phyloP scores from a whole-genome alignment of 2,888 invertebrate genomes.

The Escarpia spicata region DNA sequence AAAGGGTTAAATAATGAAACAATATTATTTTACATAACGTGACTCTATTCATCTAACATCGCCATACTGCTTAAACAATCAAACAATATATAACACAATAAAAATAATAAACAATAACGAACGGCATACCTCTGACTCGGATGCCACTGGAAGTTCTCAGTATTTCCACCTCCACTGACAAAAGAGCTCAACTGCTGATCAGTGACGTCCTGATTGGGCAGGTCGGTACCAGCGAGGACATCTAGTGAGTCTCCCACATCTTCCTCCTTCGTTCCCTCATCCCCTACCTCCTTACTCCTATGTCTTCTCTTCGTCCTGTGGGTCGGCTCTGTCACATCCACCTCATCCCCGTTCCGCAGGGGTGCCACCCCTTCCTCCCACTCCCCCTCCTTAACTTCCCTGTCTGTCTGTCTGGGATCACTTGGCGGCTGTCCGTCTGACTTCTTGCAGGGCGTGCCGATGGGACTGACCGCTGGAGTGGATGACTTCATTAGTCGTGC shows the following conservation, averaged over 20 bases:
- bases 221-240: not conserved
- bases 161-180: constrained; percentile 28
- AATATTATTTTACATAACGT: too few species aligned
- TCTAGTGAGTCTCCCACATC: not conserved
- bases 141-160: constrained; percentile 13
- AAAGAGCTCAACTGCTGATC: constrained; percentile 22
- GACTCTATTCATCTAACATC: too few species aligned
- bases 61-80: too few species aligned
- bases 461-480: constrained; percentile 37
- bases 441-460: constrained; percentile 28
- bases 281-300: not conserved
- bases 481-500: constrained; percentile 28
- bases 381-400: constrained; percentile 14
- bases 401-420: not conserved
- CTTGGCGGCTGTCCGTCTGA: not conserved
- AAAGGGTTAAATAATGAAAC: too few species aligned
- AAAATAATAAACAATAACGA: not conserved
- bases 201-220: not conserved
- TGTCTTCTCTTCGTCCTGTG: not conserved
- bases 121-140: not conserved
- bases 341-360: not conserved
- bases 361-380: constrained; percentile 23
- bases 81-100: not conserved
- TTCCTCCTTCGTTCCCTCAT: not conserved
- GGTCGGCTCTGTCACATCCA: not conserved